Evolutionary conservation across 92 coral and sea anemone species (phyloP), one percentile per base, ranked within the genome.

Genomic region (Porites cylindrica): DNA sequence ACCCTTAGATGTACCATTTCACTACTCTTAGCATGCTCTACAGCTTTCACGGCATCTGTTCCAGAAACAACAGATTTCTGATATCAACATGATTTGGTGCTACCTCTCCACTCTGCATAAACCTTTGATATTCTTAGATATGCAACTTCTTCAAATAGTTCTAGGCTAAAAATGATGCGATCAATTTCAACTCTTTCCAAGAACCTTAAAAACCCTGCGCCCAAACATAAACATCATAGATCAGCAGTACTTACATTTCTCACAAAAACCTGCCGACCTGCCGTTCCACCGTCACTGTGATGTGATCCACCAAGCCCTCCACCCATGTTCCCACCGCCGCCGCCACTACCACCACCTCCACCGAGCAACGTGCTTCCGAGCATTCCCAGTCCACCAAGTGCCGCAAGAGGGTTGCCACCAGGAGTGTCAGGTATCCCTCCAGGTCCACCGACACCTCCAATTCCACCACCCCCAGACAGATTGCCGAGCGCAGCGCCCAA

Each of bases 261-360:
- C 51, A 97, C 99, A 93, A 97, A 97, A 29, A 97, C 94, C 82
- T 97, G 99, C 70, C 91, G 90, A 16, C 98, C 94, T 10, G 98
- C 77, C 59, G 92, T 84, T 54, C 88, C 90, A 70, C 78, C 66
- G 72, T 71, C 82, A 38, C 80, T 89, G 84, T 72, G 86, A 12
- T 32, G 91, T 38, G 78, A 86, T 70, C 63, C 64, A 20, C 82
- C 81, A 29, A 85, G 67, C 50, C 85, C 80, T 38, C 88, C 66
- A 19, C 86, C 43, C n/a, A 24, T 20, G 77, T 54, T 71, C 10
- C 24, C 66, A 1, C 81, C 52, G 10, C 72, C 26, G 8, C 70
- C 38, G 13, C 89, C 81, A 2, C 71, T 52, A 1, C 88, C 89
- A 7, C 63, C 66, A 1, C 50, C 73, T 1, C 89, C 87, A n/a